These are phyloP conservation scores for Nebria ingens DNA, from an alignment of 1,140 invertebrate species.

Conservation along the genomic window DNA sequence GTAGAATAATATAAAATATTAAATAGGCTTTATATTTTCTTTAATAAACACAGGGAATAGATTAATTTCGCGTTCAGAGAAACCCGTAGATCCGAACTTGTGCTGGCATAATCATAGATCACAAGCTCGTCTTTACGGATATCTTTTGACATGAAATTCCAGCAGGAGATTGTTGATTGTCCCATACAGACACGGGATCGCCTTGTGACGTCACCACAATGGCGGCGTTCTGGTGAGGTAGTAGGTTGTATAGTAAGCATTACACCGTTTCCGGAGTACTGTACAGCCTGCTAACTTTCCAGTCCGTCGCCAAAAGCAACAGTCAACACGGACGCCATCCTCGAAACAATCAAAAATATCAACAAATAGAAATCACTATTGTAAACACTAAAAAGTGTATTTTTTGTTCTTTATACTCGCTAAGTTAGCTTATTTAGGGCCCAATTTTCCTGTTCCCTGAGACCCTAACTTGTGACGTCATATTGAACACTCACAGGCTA, in stretches of 20 bases:
- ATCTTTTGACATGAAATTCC: constrained; percentile 18
- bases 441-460: constrained; percentile 55
- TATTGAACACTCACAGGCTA: constrained; percentile 55
- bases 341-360: constrained; percentile 22
- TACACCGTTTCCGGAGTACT: constrained; percentile 55
- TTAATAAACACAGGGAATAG: background rate
- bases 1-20: no score
- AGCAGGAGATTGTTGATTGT: background rate
- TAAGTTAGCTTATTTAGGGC: constrained; percentile 29
- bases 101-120: constrained; percentile 24
- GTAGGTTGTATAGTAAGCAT: constrained; percentile 69
- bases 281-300: constrained; percentile 70
- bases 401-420: constrained; percentile 31
- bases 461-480: constrained; percentile 64
- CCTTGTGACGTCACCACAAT: background rate
- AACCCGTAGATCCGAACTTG: constrained; percentile 39
- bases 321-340: constrained; percentile 1
- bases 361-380: constrained; percentile 24
- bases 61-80: constrained; percentile 19
- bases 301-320: constrained; percentile 28
- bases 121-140: constrained; percentile 33
- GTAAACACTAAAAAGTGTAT: background rate
- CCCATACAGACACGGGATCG: constrained; percentile 1
- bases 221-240: constrained; percentile 49
- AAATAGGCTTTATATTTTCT: background rate